Percentiles rank a stretch among this genome's conserved stretches.
Conservation (phyloP, 1,140 invertebrate genomes). For the Chlorops oryzae region DNA sequence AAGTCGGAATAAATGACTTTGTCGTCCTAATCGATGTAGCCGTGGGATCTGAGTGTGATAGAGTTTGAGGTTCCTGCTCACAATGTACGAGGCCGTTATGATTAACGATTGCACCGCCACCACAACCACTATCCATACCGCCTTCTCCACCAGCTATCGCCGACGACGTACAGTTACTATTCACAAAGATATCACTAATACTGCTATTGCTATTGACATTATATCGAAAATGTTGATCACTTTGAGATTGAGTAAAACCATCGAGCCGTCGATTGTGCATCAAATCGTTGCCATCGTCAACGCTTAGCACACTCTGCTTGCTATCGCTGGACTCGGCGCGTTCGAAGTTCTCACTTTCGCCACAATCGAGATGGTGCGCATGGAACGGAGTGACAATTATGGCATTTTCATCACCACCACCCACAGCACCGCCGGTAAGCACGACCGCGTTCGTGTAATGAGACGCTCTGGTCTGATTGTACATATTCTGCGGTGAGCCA, state of each 20-base stretch:
- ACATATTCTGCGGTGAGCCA: too few species aligned
- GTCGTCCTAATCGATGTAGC: neutral
- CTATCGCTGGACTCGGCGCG: constrained; percentile 16
- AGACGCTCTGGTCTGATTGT: neutral
- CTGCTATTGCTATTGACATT: constrained; percentile 40
- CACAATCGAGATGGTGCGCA: too few species aligned
- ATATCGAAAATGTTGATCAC: constrained; percentile 43
- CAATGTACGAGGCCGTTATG: too few species aligned
- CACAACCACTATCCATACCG: neutral
- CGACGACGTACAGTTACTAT: constrained; percentile 33
- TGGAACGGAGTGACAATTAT: too few species aligned
- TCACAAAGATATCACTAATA: constrained; percentile 44
- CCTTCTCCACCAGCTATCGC: constrained; percentile 16
- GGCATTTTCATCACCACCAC: neutral
- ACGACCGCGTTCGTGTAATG: constrained; percentile 1
- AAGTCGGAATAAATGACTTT: constrained; percentile 4
- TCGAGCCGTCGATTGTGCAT: too few species aligned
- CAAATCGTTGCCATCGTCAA: too few species aligned
- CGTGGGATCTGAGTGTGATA: neutral
- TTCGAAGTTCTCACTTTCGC: constrained; percentile 21
- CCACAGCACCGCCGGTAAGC: neutral
- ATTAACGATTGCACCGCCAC: neutral
- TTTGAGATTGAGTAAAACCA: constrained; percentile 36
- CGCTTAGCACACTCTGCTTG: too few species aligned
- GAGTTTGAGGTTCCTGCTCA: too few species aligned